phyloP scores from a whole-genome alignment of 2,797 vertebrate species.

The Pelochelys cantorii region DNA sequence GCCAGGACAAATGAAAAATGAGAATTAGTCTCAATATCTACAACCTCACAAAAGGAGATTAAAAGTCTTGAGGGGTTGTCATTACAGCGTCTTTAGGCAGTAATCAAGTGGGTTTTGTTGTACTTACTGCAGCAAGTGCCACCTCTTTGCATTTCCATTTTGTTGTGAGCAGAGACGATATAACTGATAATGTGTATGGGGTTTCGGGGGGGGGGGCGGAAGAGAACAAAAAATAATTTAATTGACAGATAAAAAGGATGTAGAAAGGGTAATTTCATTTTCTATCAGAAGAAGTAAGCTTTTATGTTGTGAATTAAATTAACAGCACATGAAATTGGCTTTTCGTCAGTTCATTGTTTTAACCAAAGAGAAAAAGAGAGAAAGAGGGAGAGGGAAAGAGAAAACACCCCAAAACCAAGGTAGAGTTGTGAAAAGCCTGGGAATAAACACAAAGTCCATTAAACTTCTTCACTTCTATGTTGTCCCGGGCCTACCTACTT shows the following conservation, averaged over 20 bases:
- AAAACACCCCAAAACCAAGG: constrained; percentile 63
- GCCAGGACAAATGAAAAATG: constrained; percentile 66
- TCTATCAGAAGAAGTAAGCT: constrained; percentile 81
- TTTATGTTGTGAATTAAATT: constrained; percentile 85
- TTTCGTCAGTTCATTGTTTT: constrained; percentile 82
- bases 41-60: constrained; percentile 51
- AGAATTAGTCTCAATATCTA: constrained; percentile 67
- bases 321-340: constrained; percentile 85
- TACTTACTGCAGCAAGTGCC: constrained; percentile 61
- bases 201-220: constrained; percentile 55
- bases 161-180: constrained; percentile 68
- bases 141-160: constrained; percentile 72
- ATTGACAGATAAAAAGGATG: constrained; percentile 81
- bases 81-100: constrained; percentile 65
- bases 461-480: constrained; percentile 22
- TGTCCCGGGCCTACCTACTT: constrained; percentile 8
- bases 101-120: constrained; percentile 63
- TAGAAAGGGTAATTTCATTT: constrained; percentile 84
- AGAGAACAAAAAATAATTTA: constrained; percentile 67
- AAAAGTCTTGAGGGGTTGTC: constrained; percentile 50
- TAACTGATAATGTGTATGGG: constrained; percentile 69
- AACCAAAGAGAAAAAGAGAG: constrained; percentile 30
- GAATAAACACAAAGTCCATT: constrained; percentile 53
- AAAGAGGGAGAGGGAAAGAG: constrained; percentile 16
- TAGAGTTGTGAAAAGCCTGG: constrained; percentile 64